Conservation (phyloP, 2,888 invertebrate genomes). For the Nomada flava region DNA sequence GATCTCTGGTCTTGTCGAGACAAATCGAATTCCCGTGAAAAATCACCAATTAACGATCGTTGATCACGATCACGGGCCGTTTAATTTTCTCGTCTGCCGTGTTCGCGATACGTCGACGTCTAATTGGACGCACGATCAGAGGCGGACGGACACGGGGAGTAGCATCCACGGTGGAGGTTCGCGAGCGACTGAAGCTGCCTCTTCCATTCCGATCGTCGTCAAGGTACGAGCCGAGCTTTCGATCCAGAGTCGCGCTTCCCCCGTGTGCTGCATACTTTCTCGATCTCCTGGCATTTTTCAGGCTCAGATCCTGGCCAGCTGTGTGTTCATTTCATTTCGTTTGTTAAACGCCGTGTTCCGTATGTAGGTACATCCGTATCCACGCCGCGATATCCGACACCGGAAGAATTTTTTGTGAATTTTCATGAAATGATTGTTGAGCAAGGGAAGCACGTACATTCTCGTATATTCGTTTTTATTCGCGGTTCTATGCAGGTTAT, state of each 20-base stretch:
- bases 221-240: constrained; percentile 69
- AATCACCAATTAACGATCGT: constrained; percentile 2
- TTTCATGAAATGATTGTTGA: background rate
- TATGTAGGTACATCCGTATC: background rate
- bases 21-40: background rate
- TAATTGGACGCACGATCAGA: background rate
- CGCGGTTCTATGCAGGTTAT: background rate
- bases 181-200: constrained; percentile 76
- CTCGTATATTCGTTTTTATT: too few species aligned
- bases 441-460: constrained; percentile 6
- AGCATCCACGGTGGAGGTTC: constrained; percentile 76
- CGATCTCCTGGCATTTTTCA: constrained; percentile 65
- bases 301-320: constrained; percentile 31
- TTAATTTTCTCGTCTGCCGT: background rate
- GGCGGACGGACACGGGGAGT: constrained; percentile 45
- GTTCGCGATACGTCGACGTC: constrained; percentile 5
- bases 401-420: constrained; percentile 14
- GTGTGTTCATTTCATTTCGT: constrained; percentile 38
- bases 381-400: constrained; percentile 28
- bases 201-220: constrained; percentile 68
- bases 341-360: constrained; percentile 32
- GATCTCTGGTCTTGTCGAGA: background rate
- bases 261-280: constrained; percentile 61
- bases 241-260: constrained; percentile 66
- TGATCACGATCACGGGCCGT: background rate